Conservation (phyloP, 2,797 vertebrate species). For the Cyprinella venusta region DNA sequence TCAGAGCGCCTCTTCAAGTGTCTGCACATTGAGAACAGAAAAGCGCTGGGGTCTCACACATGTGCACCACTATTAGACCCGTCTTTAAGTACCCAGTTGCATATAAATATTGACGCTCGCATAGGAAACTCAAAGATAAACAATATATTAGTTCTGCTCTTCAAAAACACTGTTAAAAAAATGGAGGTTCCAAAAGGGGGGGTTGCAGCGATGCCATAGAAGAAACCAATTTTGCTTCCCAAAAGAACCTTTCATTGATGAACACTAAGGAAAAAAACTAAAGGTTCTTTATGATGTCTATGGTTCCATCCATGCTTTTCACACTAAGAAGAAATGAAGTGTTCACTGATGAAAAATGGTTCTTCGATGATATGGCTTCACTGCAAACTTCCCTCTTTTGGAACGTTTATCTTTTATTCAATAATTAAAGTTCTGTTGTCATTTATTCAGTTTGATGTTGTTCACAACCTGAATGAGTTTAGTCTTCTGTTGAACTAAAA, state of each 20-base stretch:
- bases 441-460: too few species aligned
- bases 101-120: conserved; percentile 45
- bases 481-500: too few species aligned
- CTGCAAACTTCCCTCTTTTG: not conserved
- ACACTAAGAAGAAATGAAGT: not conserved
- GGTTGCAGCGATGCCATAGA: not conserved
- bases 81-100: conserved; percentile 53
- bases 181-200: not conserved
- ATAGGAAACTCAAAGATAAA: conserved; percentile 30
- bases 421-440: too few species aligned
- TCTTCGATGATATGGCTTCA: not conserved
- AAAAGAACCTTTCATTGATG: not conserved
- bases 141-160: not conserved
- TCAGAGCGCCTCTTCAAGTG: conserved; percentile 63
- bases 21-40: conserved; percentile 61
- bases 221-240: not conserved
- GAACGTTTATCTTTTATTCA: not conserved
- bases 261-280: not conserved
- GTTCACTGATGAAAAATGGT: not conserved
- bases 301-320: not conserved
- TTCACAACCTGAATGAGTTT: too few species aligned
- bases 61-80: conserved; percentile 55
- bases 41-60: conserved; percentile 58
- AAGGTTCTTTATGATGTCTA: not conserved
- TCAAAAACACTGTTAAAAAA: not conserved